Evolutionary conservation across 2,113 vertebrate species (phyloP), one percentile per base, ranked within the genome.

Genomic region (Symphodus melops): DNA sequence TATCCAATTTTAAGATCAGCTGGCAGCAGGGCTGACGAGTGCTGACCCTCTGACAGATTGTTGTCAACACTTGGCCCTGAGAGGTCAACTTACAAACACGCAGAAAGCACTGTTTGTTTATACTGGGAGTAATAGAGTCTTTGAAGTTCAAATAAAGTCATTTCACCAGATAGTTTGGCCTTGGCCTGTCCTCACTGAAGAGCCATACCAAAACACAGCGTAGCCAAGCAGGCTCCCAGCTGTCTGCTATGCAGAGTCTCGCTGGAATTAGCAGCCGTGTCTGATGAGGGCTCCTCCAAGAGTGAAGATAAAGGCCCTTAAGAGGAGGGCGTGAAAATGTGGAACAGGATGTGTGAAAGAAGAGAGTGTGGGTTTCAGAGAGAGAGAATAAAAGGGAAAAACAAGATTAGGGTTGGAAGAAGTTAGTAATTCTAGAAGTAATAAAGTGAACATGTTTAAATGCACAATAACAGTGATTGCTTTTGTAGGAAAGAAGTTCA

Each of bases 401-500:
- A 48, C 46, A 48, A 83, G 37, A 71, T 56, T 28, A 76, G 33
- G 71, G 44, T 68, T 36, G 44, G 17, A 55, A 36, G 5, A n/a
- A 39, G 13, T 36, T 6, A 59, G 54, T 46, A 39, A 64, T 8
- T 8, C 13, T 54, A 12, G 68, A 74, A 49, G 63, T 46, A 21
- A 36, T 52, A 8, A 67, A 36, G 20, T 56, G 8, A 49, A 14
- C 57, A 23, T 41, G 70, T 67, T 63, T 55, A 14, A 48, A 33
- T 72, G 12, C 3, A 53, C 14, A 41, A 33, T 83, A 19, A 85
- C 55, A 44, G 8, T 55, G 10, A 12, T 20, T 65, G 39, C 76
- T 69, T 79, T 80, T 1, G 9, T 42, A 98, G 96, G 91, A 92
- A 73, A 64, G 95, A 96, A 14, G 92, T 75, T 0, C 91, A 85